Percentiles rank a stretch among this genome's conserved stretches.
Conservation (phyloP, 1,140 invertebrate species). For the Pygmarrhopalites habei region DNA sequence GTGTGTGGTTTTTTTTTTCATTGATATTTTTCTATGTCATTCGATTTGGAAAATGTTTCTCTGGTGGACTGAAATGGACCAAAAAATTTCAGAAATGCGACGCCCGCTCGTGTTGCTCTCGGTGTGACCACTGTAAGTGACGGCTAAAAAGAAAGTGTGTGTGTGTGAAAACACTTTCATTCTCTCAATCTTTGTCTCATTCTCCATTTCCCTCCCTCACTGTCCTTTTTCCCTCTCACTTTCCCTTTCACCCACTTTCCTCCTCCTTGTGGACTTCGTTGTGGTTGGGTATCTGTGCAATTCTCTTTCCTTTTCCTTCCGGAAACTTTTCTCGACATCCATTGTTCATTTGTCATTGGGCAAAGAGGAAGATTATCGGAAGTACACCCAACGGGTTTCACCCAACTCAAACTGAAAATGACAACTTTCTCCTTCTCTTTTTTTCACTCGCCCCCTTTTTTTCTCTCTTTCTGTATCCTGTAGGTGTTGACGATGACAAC, state of each 20-base stretch:
- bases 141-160: not conserved
- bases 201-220: not conserved
- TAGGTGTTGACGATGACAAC: conserved; percentile 92
- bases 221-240: not conserved
- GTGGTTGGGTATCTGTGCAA: too few relatives aligned
- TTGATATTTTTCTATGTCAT: too few relatives aligned
- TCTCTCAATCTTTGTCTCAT: not conserved
- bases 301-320: not conserved
- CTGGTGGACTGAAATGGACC: conserved; percentile 44
- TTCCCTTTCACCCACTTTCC: too few relatives aligned
- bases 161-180: too few relatives aligned
- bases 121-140: conserved; percentile 77
- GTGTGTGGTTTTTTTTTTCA: too few relatives aligned
- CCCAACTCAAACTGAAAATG: conserved; percentile 11
- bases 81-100: too few relatives aligned
- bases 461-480: not conserved
- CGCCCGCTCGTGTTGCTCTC: conserved; percentile 89
- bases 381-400: not conserved
- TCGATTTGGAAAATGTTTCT: too few relatives aligned
- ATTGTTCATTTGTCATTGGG: conserved; percentile 1
- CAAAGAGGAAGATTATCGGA: not conserved
- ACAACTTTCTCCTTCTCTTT: not conserved
- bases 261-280: too few relatives aligned
- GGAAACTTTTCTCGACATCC: not conserved
- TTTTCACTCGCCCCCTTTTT: not conserved